Percentiles rank a stretch among this genome's conserved stretches.
These are phyloP conservation scores for Adineta ricciae DNA, from an alignment of 2,888 invertebrate genomes.

Conservation along the genomic window DNA sequence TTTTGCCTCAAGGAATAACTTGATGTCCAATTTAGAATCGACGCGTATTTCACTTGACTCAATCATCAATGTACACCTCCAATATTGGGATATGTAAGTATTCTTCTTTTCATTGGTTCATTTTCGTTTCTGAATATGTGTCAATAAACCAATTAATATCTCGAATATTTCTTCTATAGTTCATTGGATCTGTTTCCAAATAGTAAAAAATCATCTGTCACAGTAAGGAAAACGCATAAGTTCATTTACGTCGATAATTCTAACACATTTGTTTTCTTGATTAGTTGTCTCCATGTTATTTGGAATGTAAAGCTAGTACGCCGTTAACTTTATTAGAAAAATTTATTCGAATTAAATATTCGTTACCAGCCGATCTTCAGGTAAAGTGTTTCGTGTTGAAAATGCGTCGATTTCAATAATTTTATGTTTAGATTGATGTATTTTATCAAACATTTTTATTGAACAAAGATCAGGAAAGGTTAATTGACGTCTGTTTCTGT, in stretches of 20 bases:
- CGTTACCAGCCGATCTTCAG: not conserved
- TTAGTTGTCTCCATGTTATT: conserved; percentile 17
- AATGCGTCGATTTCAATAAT: too few species aligned
- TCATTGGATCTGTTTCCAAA: conserved; percentile 5
- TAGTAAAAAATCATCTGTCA: not conserved
- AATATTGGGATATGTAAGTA: conserved; percentile 20
- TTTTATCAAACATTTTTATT: not conserved
- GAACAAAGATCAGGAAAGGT: not conserved
- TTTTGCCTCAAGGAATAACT: not conserved
- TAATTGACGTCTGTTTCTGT: conserved; percentile 1
- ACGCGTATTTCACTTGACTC: not conserved
- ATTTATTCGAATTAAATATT: conserved; percentile 16
- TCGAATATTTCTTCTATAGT: not conserved
- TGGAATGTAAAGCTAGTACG: conserved; percentile 15
- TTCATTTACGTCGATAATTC: not conserved
- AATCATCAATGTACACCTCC: not conserved
- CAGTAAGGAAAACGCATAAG: not conserved
- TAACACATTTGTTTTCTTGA: not conserved
- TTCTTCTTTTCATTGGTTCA: not conserved
- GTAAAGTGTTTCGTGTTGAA: not conserved
- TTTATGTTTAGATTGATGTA: not conserved
- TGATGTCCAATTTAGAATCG: not conserved
- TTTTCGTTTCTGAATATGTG: not conserved
- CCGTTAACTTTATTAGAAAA: not conserved
- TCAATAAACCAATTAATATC: not conserved